These are phyloP conservation scores for Falco biarmicus DNA, from an alignment of 2,797 vertebrate species.

Conservation along the genomic window DNA sequence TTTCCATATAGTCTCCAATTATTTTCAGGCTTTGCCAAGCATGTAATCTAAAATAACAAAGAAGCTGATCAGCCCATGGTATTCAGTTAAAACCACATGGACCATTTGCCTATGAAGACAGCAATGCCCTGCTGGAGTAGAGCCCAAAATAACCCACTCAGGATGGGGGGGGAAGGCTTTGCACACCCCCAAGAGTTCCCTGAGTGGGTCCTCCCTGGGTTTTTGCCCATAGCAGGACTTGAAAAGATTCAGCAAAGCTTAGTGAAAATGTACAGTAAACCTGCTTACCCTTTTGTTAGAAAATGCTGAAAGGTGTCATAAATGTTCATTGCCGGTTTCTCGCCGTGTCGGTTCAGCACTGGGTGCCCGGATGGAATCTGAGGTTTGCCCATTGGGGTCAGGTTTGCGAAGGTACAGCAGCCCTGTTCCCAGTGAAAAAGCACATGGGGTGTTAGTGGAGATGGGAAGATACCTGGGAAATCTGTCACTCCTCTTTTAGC, in stretches of 20 bases:
- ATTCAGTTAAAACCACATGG: constrained; percentile 1
- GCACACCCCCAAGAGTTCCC: not conserved
- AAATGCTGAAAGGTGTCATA: not conserved
- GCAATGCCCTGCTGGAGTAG: not conserved
- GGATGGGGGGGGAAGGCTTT: not conserved
- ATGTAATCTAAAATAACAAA: constrained; percentile 61
- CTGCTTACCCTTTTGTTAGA: not conserved
- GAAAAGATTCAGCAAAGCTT: not conserved
- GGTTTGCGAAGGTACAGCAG: not conserved
- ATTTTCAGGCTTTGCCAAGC: constrained; percentile 67
- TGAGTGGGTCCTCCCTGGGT: not conserved
- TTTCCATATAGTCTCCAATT: constrained; percentile 47
- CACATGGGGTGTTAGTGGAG: accelerated
- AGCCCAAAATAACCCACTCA: not conserved
- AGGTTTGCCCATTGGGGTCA: not conserved
- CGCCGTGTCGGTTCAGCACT: accelerated
- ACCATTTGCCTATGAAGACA: not conserved
- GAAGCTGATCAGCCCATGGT: constrained; percentile 16
- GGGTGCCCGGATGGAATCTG: not conserved
- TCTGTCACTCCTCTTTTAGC: not conserved
- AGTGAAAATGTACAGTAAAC: not conserved
- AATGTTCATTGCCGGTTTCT: not conserved
- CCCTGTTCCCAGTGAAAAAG: not conserved
- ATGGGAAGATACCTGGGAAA: not conserved
- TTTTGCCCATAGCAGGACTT: not conserved